Percentiles rank a stretch among this genome's conserved stretches.
Conservation (phyloP, 2,888 invertebrate genomes). For the Pseudanteris insignis region DNA sequence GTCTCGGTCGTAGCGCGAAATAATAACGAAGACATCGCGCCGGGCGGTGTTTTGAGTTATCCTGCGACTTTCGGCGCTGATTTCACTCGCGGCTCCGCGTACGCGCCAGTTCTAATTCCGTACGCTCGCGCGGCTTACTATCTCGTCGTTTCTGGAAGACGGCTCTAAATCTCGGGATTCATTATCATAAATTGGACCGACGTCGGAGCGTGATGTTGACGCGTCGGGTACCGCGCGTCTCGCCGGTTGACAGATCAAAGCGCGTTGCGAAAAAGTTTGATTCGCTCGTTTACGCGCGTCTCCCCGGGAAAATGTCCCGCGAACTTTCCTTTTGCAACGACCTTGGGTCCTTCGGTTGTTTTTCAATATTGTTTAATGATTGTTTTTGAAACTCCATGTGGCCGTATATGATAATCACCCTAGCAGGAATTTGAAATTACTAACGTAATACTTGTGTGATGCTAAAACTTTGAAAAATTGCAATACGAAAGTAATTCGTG, state of each 20-base stretch:
- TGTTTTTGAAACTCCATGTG: no score
- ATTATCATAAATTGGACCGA: conserved; percentile 62
- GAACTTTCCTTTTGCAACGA: conserved; percentile 13
- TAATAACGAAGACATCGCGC: conserved; percentile 45
- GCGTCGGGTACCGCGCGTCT: conserved; percentile 42
- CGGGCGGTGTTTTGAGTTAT: conserved; percentile 24
- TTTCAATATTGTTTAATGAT: no score
- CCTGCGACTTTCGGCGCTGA: conserved; percentile 37
- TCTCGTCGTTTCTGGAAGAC: conserved; percentile 57
- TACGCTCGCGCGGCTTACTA: conserved; percentile 55
- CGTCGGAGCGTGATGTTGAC: conserved; percentile 52
- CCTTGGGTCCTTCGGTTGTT: no score
- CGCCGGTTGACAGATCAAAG: conserved; percentile 58
- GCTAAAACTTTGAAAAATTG: no score
- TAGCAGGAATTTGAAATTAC: no score
- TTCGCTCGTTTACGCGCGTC: conserved; percentile 52
- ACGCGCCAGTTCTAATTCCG: conserved; percentile 60
- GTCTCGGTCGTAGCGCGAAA: conserved; percentile 10
- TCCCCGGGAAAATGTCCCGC: conserved; percentile 51
- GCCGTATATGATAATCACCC: no score
- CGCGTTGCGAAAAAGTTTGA: conserved; percentile 51
- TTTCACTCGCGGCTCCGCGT: conserved; percentile 37
- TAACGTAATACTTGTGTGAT: no score
- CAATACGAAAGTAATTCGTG: no score
- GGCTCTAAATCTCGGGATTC: conserved; percentile 60